Evolutionary conservation across 2,888 invertebrate species (phyloP).

Genomic region (Phyllotreta striolata): DNA sequence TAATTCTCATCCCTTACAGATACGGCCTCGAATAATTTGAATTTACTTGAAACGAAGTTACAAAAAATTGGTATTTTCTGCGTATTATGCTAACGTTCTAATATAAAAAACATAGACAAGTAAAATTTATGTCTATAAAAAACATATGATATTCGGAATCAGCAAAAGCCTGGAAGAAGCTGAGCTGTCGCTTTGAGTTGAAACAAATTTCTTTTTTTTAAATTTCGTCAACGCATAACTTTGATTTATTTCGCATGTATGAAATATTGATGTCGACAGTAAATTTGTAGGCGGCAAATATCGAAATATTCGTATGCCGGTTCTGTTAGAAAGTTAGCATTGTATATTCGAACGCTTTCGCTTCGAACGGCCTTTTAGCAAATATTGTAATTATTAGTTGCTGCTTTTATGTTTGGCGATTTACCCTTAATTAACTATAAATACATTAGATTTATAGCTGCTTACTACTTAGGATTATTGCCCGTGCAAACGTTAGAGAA

Average conservation of each 20-base stretch:
- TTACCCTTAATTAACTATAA: slow-evolving; percentile 40
- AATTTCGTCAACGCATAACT: too few relatives aligned
- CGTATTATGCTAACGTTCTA: neutral
- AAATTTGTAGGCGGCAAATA: too few relatives aligned
- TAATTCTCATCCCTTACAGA: slow-evolving; percentile 30
- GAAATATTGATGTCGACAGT: too few relatives aligned
- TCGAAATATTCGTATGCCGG: neutral
- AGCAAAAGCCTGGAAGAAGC: too few relatives aligned
- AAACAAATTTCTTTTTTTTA: too few relatives aligned
- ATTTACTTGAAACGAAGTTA: slow-evolving; percentile 15
- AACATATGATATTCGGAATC: too few relatives aligned
- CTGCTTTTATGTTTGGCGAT: slow-evolving; percentile 40
- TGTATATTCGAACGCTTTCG: slow-evolving; percentile 15
- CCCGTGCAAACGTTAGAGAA: slow-evolving; percentile 34
- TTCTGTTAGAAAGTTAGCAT: slow-evolving; percentile 17
- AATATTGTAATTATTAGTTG: slow-evolving; percentile 41
- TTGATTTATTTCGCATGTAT: too few relatives aligned
- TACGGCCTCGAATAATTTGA: slow-evolving; percentile 17
- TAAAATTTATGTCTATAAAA: too few relatives aligned
- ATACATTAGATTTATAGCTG: slow-evolving; percentile 39
- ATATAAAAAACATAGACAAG: too few relatives aligned
- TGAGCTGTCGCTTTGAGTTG: too few relatives aligned
- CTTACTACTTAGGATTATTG: slow-evolving; percentile 36
- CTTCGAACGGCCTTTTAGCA: slow-evolving; percentile 33
- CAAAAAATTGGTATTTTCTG: neutral